Conservation (phyloP, 2,113 vertebrate genomes). For the Pseudorectes ferrugineus region DNA sequence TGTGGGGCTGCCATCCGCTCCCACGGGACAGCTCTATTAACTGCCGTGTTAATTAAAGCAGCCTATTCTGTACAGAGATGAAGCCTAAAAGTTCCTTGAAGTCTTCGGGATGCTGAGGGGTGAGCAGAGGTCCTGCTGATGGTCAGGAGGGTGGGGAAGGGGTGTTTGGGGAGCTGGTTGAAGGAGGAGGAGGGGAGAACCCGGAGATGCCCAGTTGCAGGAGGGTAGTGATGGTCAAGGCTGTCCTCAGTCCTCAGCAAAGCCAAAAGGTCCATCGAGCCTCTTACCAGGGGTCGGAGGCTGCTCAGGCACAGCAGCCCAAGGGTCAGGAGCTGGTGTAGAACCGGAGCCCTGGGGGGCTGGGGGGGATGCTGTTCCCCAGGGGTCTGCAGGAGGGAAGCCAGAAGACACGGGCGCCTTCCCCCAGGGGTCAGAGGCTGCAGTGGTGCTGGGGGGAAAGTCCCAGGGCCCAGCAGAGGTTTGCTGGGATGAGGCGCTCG, state of each 20-base stretch:
- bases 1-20: not conserved
- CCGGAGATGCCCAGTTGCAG: not conserved
- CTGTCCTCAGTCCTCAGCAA: not conserved
- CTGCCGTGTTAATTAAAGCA: not conserved
- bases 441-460: constrained; percentile 11
- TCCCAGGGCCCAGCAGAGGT: constrained; percentile 60
- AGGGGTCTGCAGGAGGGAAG: constrained; percentile 59
- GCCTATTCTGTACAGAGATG: not conserved
- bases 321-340: constrained; percentile 57
- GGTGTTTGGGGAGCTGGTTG: not conserved
- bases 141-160: not conserved
- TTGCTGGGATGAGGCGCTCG: constrained; percentile 49
- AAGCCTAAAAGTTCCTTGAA: not conserved
- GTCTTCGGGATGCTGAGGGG: not conserved
- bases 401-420: constrained; percentile 51
- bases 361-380: constrained; percentile 56
- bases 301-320: constrained; percentile 57
- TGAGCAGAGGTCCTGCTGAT: not conserved
- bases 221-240: not conserved
- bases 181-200: not conserved
- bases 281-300: constrained; percentile 64
- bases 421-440: constrained; percentile 74
- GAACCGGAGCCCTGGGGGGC: not conserved
- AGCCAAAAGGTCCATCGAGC: not conserved
- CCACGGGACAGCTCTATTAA: not conserved